Base-by-base conservation (phyloP, 2,888 invertebrate genomes). In the Drymonia ruficornis region DNA sequence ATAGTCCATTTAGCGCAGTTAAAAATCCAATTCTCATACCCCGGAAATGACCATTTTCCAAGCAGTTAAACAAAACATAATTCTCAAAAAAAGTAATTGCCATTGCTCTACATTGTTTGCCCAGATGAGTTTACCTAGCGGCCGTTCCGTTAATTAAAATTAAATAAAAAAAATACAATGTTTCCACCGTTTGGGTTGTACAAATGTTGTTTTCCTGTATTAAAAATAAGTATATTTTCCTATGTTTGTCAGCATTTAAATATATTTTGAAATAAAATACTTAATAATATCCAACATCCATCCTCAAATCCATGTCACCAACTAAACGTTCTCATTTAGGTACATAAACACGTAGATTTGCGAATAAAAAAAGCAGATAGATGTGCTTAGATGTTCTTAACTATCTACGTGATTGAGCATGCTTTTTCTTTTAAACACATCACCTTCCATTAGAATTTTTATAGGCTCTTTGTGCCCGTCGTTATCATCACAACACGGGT, bases 401-500 rank as follows among this genome's bases (percentile, higher is more conserved):
- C 9, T 31, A 31, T 11, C 8, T 31, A 31, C n/a, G 50, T 42
- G 47, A 55, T 58, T 52, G 59, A 42, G 50, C 55, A 34, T 59
- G 46, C 65, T 64, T 70, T 78, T 79, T 74, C 72, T 76, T 75
- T 72, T 72, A 59, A 77, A 76, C 70, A 62, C 72, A 76, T 76
- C 83, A 80, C 83, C 81, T 82, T 75, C 70, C 67, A 85, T 87
- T 86, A 84, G 76, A 85, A 86, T 86, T 86, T 86, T 84, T 85
- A 85, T 86, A 81, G 80, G 78, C 76, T 76, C 70, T 78, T 72
- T 72, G 74, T 72, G 69, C 51, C 59, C 67, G 69, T 67, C 77
- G 79, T 82, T 84, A 81, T 81, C 78, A 78, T 67, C 64, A 74
- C 69, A 70, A 69, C 69, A 67, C 70, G 67, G 56, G 61, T 52